These are phyloP conservation scores for Heliconius congener DNA, from an alignment of 1,140 invertebrate species.

Conservation along the genomic window DNA sequence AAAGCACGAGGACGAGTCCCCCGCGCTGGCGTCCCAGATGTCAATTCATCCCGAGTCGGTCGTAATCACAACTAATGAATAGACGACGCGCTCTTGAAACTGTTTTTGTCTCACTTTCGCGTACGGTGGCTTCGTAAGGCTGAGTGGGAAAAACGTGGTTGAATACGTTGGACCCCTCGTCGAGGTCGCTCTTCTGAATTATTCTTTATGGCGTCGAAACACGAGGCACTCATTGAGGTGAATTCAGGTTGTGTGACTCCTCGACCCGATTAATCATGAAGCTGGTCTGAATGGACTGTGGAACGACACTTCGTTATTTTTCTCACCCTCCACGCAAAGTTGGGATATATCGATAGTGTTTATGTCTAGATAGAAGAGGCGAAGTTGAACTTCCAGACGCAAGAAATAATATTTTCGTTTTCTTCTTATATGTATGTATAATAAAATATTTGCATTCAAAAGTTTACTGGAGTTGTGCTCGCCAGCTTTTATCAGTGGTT, in stretches of 20 bases:
- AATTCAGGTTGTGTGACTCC: slow-evolving; percentile 72
- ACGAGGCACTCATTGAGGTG: slow-evolving; percentile 71
- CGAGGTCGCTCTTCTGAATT: slow-evolving; percentile 67
- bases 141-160: slow-evolving; percentile 56
- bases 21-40: slow-evolving; percentile 67
- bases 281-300: slow-evolving; percentile 60
- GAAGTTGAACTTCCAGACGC: background rate
- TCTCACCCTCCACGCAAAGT: slow-evolving; percentile 29
- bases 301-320: slow-evolving; percentile 54
- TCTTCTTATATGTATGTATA: background rate
- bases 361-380: background rate
- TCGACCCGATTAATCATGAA: slow-evolving; percentile 71
- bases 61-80: slow-evolving; percentile 79
- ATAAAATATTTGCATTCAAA: background rate
- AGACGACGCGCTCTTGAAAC: slow-evolving; percentile 65
- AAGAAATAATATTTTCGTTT: background rate
- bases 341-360: slow-evolving; percentile 36
- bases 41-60: slow-evolving; percentile 70
- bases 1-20: slow-evolving; percentile 57
- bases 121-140: slow-evolving; percentile 43
- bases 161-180: slow-evolving; percentile 51
- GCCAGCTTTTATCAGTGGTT: background rate
- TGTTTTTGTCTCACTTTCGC: slow-evolving; percentile 61
- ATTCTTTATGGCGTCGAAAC: slow-evolving; percentile 77
- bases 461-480: background rate